Conservation (phyloP, 2,888 invertebrate genomes). For the Coronaproctus castanopsis region DNA sequence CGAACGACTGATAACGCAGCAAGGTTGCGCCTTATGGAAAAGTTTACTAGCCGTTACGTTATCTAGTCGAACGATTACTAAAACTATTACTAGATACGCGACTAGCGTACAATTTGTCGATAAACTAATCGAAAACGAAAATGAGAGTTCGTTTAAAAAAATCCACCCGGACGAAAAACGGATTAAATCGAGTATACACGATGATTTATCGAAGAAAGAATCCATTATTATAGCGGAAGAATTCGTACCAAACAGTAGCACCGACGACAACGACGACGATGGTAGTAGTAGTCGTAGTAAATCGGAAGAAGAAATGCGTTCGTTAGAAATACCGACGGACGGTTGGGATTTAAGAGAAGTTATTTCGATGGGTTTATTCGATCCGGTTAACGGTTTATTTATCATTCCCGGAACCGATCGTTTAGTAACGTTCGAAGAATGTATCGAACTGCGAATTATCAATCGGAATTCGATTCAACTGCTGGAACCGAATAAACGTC, state of each 20-base stretch:
- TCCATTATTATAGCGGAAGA: background rate
- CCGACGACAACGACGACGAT: background rate
- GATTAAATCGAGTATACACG: too few species aligned
- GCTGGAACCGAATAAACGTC: slow-evolving; percentile 52
- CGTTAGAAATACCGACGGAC: slow-evolving; percentile 54
- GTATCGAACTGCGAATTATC: slow-evolving; percentile 64
- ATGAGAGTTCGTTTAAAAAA: too few species aligned
- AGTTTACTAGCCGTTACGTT: slow-evolving; percentile 71
- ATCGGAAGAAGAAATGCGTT: background rate
- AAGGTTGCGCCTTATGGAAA: slow-evolving; percentile 67
- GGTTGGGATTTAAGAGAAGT: slow-evolving; percentile 71
- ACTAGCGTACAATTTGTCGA: slow-evolving; percentile 3
- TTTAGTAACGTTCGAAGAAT: slow-evolving; percentile 65
- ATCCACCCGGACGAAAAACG: too few species aligned
- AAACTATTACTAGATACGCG: slow-evolving; percentile 35
- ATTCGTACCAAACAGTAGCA: background rate
- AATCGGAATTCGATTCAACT: slow-evolving; percentile 65
- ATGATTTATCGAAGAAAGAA: too few species aligned
- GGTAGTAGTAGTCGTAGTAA: background rate
- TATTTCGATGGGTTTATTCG: slow-evolving; percentile 58
- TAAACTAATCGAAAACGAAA: too few species aligned
- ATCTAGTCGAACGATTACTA: slow-evolving; percentile 68
- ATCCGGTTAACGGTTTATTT: slow-evolving; percentile 63
- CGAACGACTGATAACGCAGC: slow-evolving; percentile 61
- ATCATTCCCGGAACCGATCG: slow-evolving; percentile 71